Base-by-base conservation (phyloP, 92 coral and sea anemone genomes). In the Paragorgia papillata region DNA sequence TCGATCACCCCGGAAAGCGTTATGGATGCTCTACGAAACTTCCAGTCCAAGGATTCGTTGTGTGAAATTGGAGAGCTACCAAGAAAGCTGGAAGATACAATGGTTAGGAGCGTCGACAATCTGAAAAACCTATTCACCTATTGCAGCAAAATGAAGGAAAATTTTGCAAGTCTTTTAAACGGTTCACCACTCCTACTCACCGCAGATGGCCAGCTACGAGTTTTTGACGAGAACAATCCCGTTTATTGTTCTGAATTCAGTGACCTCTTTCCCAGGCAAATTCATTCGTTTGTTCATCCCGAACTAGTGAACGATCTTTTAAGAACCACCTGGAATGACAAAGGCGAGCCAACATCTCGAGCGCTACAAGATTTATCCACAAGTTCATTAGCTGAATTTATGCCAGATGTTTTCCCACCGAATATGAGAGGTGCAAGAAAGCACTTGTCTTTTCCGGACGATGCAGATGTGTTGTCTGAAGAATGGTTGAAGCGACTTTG, bases 111-210 rank as follows among this genome's bases (percentile, higher is more conserved):
- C 24, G 27, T 22, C 7, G 61, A 26, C 13, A 66, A 79, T 0
- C 56, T 66, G 35, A 79, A 30, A 39, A 7, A 33, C 33, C 62
- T 79, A 43, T 37, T 79, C 28, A 4, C 32, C 18, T 79, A 79
- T 54, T 79, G 83, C 66, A n/a, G n/a, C n/a, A 21, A 64, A 29
- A 27, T n/a, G 24, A 51, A 29, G 20, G 33, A 64, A 28, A 40
- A 35, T 26, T 65, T 79, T 29, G 24, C 18, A 9, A 20, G 66
- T 24, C 27, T 33, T 67, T 43, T 65, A 27, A 33, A 44, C 34
- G 83, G 83, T 25, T 22, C 66, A 17, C 83, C 83, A 33, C 66
- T 79, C 2, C 73, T 79, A 7, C 51, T 79, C 19, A 79, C 83
- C 14, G 62, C 71, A 22, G 83, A 79, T 65, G 57, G 43, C 13